Conservation (phyloP, 2,888 invertebrate species). For the Stratiomys singularior region DNA sequence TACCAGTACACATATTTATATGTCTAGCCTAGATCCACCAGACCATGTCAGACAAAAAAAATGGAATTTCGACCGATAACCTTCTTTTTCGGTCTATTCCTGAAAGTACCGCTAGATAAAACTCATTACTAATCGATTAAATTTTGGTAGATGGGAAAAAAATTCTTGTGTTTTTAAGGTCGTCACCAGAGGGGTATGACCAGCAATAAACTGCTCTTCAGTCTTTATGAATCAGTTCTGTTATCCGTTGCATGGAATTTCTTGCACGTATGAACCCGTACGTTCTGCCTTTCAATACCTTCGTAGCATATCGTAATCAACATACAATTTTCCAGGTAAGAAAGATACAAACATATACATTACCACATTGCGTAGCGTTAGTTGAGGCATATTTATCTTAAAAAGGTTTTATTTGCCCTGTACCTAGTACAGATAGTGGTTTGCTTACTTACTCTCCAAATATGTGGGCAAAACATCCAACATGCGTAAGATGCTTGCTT, state of each 20-base stretch:
- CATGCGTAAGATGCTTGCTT: slow-evolving; percentile 22
- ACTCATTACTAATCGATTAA: slow-evolving; percentile 43
- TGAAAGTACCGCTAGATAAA: slow-evolving; percentile 33
- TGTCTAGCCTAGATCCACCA: no score
- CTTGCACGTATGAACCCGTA: not conserved
- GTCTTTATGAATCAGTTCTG: not conserved
- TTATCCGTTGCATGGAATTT: not conserved
- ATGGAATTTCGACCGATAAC: not conserved
- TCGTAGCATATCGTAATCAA: not conserved
- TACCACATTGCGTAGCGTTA: not conserved
- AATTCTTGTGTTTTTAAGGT: slow-evolving; percentile 27
- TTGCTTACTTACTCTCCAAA: slow-evolving; percentile 24
- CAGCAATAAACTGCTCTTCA: not conserved
- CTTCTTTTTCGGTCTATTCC: not conserved
- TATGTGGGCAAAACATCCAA: not conserved
- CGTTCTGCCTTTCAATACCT: not conserved
- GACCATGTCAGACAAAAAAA: not conserved
- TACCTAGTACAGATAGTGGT: no score
- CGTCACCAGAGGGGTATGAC: slow-evolving; percentile 11
- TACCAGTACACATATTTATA: no score
- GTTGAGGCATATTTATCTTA: not conserved
- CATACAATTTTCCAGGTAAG: not conserved
- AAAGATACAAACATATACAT: not conserved
- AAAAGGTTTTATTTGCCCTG: no score
- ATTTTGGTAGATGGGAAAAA: not conserved